Evolutionary conservation across 2,888 invertebrate genomes (phyloP), one percentile per base, ranked within the genome.

Genomic region (Blastobasis lacticolella): DNA sequence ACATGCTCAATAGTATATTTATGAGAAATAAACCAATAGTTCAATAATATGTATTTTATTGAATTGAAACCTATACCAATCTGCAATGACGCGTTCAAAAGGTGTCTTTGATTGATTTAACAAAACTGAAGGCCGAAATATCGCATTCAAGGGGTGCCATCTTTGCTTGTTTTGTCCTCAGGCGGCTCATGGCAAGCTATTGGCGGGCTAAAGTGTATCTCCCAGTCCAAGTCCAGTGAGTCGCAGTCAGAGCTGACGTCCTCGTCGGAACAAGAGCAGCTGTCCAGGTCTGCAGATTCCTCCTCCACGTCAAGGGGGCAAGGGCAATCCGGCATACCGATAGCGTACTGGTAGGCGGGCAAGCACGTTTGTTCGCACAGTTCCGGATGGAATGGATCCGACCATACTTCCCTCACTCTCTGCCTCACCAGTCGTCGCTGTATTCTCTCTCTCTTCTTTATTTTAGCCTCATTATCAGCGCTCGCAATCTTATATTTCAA

Each of bases 1-100:
- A 94, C 61, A 73, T 80, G 74, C 60, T 88, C 4, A 87, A 87
- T 55, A 73, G 77, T 59, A 54, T 83, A 58, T 62, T 83, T 10
- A 53, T 71, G 55, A 60, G 60, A 45, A 71, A 69, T 60, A 73
- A 75, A 70, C 23, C 23, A 63, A 64, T 42, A 71, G 65, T 51
- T 69, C 8, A 44, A 44, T n/a, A n/a, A 6, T 6, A 44, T n/a
- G 23, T 23, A 23, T 23, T 23, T 23, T 23, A 23, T 23, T 23
- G 23, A 23, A 23, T 23, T 23, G 23, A 23, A 23, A 23, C 23
- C 23, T 23, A 23, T 23, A 23, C 23, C 23, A 23, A 23, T 23
- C 23, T 23, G 23, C 23, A 23, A 23, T 23, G 23, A 23, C 23
- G 23, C 23, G 3, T 23, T 23, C 23, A 23, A 23, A 23, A 3